Base-by-base conservation (phyloP, 2,797 vertebrate species). In the Perodicticus potto region DNA sequence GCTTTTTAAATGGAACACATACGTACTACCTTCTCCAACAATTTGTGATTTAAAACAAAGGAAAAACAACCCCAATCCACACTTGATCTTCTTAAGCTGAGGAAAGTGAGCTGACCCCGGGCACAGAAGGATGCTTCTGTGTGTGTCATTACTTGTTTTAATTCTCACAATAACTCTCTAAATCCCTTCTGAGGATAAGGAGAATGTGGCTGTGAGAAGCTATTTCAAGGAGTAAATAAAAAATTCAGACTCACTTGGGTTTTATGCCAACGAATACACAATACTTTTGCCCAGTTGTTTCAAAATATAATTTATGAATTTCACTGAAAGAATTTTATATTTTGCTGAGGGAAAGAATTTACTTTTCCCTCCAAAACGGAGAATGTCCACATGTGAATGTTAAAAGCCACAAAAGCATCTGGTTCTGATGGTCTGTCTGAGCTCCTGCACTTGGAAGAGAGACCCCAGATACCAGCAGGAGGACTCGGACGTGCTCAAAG, bases 1-100 rank as follows among this genome's bases (percentile, higher is more conserved):
- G 22, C 97, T 97, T 86, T 97, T 89, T 95, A 97, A 97, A 97
- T 93, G 23, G 57, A 97, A 95, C 92, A 16, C 49, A 53, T 16
- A 53, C 14, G 3, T 16, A 88, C 20, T 93, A 82, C 94, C 97
- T 94, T 95, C 65, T 61, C 74, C 88, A 92, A 74, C n/a, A 92
- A 89, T 96, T 94, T 96, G 87, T 95, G 77, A 55, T 96, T 74
- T 17, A 8, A 67, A 89, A 94, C 81, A 45, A 43, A 95, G 78
- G 85, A 93, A 81, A 74, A 53, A 80, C 94, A 95, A 59, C 45
- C 34, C 59, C 84, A 97, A 96, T 78, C 61, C 8, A 0, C 61
- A 40, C 1, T 0, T 45, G 76, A 86, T 78, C 72, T 82, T 89
- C 94, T 97, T 96, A 86, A 49, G 45, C 63, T 0, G 0, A 81